Evolutionary conservation across 2,888 invertebrate genomes (phyloP).

Genomic region (Hirtodrosophila duncani): DNA sequence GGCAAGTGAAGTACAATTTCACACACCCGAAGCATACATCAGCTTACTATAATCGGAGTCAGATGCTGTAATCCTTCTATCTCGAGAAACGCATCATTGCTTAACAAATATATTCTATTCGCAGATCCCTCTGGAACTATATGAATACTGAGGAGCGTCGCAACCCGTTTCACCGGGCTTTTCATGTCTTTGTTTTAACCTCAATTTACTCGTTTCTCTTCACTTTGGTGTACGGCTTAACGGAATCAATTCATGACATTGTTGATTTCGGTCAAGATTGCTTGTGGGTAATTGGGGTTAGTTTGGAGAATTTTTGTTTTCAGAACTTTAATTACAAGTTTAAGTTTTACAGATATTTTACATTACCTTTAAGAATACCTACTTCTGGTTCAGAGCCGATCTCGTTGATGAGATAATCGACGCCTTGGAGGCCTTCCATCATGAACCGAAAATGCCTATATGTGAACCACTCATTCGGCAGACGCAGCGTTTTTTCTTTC

Average conservation of each 20-base stretch:
- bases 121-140: conserved; percentile 6
- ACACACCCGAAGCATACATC: not conserved
- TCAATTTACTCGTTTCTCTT: not conserved
- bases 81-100: accelerated
- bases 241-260: conserved; percentile 1
- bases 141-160: not conserved
- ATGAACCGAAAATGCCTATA: not conserved
- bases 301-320: not conserved
- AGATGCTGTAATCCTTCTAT: too few species aligned
- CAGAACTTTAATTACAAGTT: too few species aligned
- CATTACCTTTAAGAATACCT: conserved; percentile 3
- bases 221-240: not conserved
- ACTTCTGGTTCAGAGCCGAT: conserved; percentile 9
- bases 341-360: conserved; percentile 10
- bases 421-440: not conserved
- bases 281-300: conserved; percentile 1
- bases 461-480: not conserved
- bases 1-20: too few species aligned
- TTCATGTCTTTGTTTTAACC: not conserved
- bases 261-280: conserved; percentile 9
- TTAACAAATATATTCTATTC: not conserved
- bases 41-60: not conserved
- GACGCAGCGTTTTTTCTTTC: not conserved
- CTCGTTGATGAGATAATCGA: conserved; percentile 6
- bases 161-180: not conserved